phyloP scores from a whole-genome alignment of 2,113 vertebrate species.

The Campylomormyrus tamandua region DNA sequence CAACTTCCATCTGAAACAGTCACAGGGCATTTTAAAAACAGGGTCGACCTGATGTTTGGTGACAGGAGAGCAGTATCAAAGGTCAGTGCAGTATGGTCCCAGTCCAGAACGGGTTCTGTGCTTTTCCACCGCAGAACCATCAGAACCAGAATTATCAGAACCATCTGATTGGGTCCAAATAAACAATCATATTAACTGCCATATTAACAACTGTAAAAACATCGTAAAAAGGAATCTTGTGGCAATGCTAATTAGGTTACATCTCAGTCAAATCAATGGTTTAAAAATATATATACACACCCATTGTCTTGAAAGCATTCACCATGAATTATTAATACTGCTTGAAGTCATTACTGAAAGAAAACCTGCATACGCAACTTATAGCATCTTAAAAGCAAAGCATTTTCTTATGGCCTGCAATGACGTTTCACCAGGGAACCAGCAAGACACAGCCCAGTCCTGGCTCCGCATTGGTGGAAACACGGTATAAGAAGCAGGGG shows the following conservation, averaged over 20 bases:
- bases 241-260: background rate
- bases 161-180: background rate
- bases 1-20: conserved; percentile 46
- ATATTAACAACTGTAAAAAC: background rate
- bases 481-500: background rate
- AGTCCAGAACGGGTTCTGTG: background rate
- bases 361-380: background rate
- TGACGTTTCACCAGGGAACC: background rate
- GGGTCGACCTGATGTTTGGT: background rate
- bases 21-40: background rate
- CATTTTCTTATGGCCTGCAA: background rate
- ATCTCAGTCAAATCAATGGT: background rate
- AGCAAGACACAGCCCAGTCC: background rate
- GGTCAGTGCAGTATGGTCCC: background rate
- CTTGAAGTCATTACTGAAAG: background rate
- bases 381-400: background rate
- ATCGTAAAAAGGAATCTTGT: background rate
- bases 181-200: background rate
- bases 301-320: background rate
- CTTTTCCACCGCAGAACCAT: background rate
- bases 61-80: background rate
- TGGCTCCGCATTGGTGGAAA: background rate
- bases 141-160: too few species aligned
- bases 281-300: background rate
- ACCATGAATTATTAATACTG: background rate